phyloP scores from a whole-genome alignment of 2,113 vertebrate species.

The Cinclus cinclus region DNA sequence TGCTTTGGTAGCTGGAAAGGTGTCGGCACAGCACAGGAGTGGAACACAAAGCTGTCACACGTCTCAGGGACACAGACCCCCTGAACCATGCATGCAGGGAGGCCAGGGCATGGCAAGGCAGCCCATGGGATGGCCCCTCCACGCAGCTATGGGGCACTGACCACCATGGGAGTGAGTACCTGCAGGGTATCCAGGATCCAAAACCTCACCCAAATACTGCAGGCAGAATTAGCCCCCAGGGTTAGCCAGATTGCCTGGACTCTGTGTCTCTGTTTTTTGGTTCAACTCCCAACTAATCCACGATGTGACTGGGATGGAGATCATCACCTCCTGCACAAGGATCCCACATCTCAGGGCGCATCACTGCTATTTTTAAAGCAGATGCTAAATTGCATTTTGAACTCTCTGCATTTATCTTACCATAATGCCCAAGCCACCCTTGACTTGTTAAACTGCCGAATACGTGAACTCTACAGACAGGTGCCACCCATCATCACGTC shows the following conservation, averaged over 20 bases:
- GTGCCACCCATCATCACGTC: background rate
- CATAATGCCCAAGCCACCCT: background rate
- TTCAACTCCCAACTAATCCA: background rate
- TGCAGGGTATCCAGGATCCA: background rate
- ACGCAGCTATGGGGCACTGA: background rate
- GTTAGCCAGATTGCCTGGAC: background rate
- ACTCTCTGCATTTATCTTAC: background rate
- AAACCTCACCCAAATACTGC: background rate
- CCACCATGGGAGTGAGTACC: accelerated
- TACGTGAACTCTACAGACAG: background rate
- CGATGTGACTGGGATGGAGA: background rate
- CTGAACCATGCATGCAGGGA: accelerated
- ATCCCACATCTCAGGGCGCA: accelerated
- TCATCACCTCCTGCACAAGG: background rate
- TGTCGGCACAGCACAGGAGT: background rate
- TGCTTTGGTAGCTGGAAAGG: background rate
- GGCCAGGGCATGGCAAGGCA: background rate
- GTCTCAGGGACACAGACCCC: background rate
- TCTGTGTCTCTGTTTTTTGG: background rate
- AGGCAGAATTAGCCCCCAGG: background rate
- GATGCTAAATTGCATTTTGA: background rate
- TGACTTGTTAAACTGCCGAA: background rate
- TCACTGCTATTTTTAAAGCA: background rate
- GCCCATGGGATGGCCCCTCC: background rate
- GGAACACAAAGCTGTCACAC: accelerated